These are phyloP conservation scores for Mycteria americana DNA, from an alignment of 2,797 vertebrate species.

Conservation along the genomic window DNA sequence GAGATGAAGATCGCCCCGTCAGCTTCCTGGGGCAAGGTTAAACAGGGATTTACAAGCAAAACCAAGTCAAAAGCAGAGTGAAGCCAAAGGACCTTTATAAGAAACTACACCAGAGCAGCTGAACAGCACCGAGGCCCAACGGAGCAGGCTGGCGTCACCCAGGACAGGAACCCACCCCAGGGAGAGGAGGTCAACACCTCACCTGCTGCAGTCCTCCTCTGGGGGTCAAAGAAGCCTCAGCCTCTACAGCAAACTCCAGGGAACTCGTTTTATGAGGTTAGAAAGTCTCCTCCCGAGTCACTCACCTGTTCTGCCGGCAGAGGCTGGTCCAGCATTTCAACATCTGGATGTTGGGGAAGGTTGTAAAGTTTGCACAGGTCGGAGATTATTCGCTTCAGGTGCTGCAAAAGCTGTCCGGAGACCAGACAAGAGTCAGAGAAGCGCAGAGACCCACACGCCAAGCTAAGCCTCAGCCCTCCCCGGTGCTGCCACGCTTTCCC, in stretches of 20 bases:
- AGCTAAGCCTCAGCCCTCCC: neutral
- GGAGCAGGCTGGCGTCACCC: neutral
- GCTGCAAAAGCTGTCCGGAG: slow-evolving; percentile 86
- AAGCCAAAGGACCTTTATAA: neutral
- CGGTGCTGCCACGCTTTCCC: neutral
- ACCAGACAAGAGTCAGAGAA: neutral
- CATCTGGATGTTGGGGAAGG: slow-evolving; percentile 95
- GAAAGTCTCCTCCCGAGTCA: neutral
- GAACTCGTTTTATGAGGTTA: fast-evolving
- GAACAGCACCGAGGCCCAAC: neutral
- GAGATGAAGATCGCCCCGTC: neutral
- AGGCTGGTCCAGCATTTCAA: slow-evolving; percentile 97
- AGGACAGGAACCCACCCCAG: neutral
- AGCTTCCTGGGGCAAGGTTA: neutral
- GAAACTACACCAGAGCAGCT: neutral
- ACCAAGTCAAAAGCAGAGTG: neutral
- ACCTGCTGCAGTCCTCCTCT: fast-evolving
- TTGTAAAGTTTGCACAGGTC: slow-evolving; percentile 97
- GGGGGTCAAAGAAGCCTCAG: too few relatives aligned
- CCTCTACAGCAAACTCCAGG: neutral
- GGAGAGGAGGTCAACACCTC: neutral
- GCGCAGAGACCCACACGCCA: fast-evolving
- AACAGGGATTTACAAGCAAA: neutral
- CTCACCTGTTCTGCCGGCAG: slow-evolving; percentile 89
- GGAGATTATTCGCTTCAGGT: slow-evolving; percentile 94